Conservation (phyloP, 2,797 vertebrate genomes). For the Pseudomugil gertrudae region DNA sequence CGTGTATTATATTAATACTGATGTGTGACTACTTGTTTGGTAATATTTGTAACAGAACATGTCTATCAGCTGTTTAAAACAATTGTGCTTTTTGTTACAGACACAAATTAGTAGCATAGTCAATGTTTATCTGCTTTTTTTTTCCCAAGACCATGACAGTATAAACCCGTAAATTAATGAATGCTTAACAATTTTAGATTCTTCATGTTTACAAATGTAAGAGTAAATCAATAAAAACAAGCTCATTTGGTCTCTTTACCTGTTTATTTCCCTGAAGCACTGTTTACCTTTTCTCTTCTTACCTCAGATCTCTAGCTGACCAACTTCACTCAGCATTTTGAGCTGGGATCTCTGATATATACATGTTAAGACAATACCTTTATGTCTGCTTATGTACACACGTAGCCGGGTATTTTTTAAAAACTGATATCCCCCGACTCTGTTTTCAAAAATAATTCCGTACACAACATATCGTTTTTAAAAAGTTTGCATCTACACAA, state of each 20-base stretch:
- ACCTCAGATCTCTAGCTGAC: conserved; percentile 5
- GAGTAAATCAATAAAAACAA: conserved; percentile 79
- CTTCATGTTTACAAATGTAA: conserved; percentile 82
- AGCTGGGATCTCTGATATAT: background rate
- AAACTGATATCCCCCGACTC: no score
- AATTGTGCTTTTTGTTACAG: conserved; percentile 77
- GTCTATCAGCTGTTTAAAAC: conserved; percentile 67
- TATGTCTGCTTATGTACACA: no score
- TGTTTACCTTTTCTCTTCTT: background rate
- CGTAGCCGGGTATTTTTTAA: no score
- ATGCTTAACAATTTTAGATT: conserved; percentile 69
- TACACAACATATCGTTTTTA: no score
- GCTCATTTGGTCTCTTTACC: conserved; percentile 55
- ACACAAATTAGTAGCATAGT: conserved; percentile 82
- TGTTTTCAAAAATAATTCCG: no score
- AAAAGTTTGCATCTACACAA: no score
- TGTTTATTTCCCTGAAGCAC: conserved; percentile 4
- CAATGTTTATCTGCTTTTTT: conserved; percentile 74
- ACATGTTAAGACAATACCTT: conserved; percentile 12
- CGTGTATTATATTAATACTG: conserved; percentile 85
- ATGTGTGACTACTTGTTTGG: conserved; percentile 77
- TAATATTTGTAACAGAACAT: conserved; percentile 78
- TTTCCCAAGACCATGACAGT: conserved; percentile 57
- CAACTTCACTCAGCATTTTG: background rate
- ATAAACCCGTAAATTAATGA: conserved; percentile 53